Evolutionary conservation across 2,113 vertebrate species (phyloP).

Genomic region (Athene noctua): DNA sequence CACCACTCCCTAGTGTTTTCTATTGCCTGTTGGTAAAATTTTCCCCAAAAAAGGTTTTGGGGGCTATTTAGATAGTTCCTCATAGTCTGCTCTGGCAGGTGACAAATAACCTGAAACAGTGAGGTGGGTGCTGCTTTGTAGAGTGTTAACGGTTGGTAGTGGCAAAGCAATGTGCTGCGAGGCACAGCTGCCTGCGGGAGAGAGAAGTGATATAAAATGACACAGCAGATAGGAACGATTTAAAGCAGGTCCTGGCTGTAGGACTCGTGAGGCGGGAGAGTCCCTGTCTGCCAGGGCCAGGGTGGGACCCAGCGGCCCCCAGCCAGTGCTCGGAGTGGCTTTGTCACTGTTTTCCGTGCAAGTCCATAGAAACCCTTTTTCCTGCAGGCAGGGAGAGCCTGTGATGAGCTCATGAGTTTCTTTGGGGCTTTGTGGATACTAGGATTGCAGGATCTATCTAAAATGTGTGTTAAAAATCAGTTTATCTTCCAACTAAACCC

Average conservation of each 20-base stretch:
- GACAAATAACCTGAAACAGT: not conserved
- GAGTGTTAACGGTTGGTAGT: fast-evolving
- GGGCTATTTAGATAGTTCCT: not conserved
- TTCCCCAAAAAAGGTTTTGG: not conserved
- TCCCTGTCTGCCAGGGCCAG: too few species aligned
- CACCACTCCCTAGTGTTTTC: fast-evolving
- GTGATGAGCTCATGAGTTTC: not conserved
- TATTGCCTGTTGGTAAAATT: not conserved
- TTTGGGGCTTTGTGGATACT: not conserved
- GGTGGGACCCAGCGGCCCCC: not conserved
- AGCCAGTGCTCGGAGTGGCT: not conserved
- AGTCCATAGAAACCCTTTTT: not conserved
- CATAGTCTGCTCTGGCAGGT: not conserved
- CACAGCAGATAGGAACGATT: fast-evolving
- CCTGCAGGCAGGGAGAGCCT: not conserved
- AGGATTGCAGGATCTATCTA: not conserved
- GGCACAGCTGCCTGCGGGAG: not conserved
- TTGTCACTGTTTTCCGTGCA: not conserved
- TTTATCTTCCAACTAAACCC: not conserved
- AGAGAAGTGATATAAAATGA: not conserved
- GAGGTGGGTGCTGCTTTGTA: not conserved
- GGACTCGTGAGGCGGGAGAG: not conserved
- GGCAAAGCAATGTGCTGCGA: not conserved
- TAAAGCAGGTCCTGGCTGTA: not conserved
- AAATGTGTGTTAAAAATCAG: not conserved